Evolutionary conservation across 2,888 invertebrate genomes (phyloP).

Genomic region (Thalpophila matura): DNA sequence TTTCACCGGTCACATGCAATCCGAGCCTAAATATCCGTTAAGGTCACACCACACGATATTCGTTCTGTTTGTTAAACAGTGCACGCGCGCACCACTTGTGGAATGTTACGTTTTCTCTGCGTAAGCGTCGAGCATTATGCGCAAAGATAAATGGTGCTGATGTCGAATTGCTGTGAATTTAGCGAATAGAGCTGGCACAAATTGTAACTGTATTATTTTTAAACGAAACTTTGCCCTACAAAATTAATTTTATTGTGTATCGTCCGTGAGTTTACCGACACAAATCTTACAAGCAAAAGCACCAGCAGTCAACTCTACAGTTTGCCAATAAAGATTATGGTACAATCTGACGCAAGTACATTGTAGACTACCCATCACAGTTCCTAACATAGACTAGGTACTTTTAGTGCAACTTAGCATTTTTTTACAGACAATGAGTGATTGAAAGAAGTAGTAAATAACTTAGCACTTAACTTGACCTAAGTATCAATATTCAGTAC

Average conservation of each 20-base stretch:
- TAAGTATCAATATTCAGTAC: conserved; percentile 13
- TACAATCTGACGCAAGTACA: too few species aligned
- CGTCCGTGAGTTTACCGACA: too few species aligned
- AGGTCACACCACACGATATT: conserved; percentile 75
- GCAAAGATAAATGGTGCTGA: conserved; percentile 46
- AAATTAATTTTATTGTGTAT: too few species aligned
- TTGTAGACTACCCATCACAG: too few species aligned
- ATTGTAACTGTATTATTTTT: neutral
- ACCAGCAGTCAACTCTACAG: too few species aligned
- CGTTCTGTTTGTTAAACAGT: conserved; percentile 77
- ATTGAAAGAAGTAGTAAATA: too few species aligned
- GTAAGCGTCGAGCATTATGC: conserved; percentile 58
- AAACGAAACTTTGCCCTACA: too few species aligned
- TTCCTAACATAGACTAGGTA: too few species aligned
- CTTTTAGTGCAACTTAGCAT: too few species aligned
- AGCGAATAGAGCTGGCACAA: neutral
- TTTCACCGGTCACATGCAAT: conserved; percentile 51
- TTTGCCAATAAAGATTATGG: too few species aligned
- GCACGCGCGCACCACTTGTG: conserved; percentile 72
- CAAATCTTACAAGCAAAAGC: too few species aligned
- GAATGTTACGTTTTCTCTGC: conserved; percentile 82
- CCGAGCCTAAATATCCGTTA: conserved; percentile 64
- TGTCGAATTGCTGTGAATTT: conserved; percentile 38
- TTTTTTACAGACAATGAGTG: neutral
- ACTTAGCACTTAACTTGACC: conserved; percentile 2